Conservation (phyloP, 2,888 invertebrate genomes). For the Argynnis bischoffii region DNA sequence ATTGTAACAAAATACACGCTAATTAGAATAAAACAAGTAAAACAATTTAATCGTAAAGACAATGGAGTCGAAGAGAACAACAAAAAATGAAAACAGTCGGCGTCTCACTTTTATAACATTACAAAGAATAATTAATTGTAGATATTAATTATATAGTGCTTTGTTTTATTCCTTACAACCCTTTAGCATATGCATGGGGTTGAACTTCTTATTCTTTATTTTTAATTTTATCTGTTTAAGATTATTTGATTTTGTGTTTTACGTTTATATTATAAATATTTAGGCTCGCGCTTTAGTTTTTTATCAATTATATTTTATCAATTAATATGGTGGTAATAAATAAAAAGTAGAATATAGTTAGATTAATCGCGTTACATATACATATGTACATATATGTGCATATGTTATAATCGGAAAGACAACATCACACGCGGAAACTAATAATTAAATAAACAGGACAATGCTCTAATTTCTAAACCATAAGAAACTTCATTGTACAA, state of each 20-base stretch:
- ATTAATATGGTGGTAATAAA: no score
- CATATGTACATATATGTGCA: no score
- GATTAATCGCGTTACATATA: no score
- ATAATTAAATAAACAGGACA: no score
- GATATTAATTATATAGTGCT: slow-evolving; percentile 75
- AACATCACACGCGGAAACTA: no score
- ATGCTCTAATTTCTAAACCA: slow-evolving; percentile 11
- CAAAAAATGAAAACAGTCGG: slow-evolving; percentile 49
- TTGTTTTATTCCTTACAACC: slow-evolving; percentile 59
- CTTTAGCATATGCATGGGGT: slow-evolving; percentile 59
- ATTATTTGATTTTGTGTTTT: not conserved
- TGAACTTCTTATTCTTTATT: slow-evolving; percentile 39
- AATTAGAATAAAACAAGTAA: slow-evolving; percentile 45
- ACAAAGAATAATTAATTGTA: slow-evolving; percentile 74
- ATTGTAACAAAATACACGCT: slow-evolving; percentile 35
- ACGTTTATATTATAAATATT: not conserved
- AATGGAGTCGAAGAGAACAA: slow-evolving; percentile 44
- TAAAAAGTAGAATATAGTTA: no score
- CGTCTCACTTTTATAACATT: slow-evolving; percentile 48
- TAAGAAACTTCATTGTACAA: slow-evolving; percentile 12
- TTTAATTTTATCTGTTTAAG: not conserved
- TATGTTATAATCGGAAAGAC: no score
- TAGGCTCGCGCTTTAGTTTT: no score
- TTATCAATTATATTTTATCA: no score
- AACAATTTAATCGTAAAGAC: slow-evolving; percentile 48